Base-by-base conservation (phyloP, 2,797 vertebrate species). In the Graptemys geographica region DNA sequence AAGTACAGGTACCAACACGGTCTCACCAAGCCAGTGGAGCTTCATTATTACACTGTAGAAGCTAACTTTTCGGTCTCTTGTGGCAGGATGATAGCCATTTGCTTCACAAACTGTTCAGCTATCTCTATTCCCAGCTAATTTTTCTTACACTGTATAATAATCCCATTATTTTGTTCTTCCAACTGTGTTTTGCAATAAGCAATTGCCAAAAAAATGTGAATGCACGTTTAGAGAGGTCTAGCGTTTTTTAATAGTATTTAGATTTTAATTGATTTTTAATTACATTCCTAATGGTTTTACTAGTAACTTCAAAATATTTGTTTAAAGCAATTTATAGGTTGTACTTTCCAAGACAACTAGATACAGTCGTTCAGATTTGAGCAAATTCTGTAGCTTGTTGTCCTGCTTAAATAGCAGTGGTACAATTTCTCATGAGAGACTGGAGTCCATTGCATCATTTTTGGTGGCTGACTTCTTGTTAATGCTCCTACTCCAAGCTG, bases 1-100 rank as follows among this genome's bases (percentile, higher is more conserved):
- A 0, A 3, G 74, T 0, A 72, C 4, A 0, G 13, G 23, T 59
- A 1, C 57, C n/a, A 52, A 4, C 6, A 13, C 9, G 2, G 21
- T 12, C 89, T 62, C 33, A 41, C 1, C 2, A 0, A 18, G 16
- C 8, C 33, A 3, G n/a, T 82, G 80, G 76, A 49, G 56, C 12
- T n/a, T 16, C 52, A 25, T 9, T 44, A 72, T 62, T 47, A 27
- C 18, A 0, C 8, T 19, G 69, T 83, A 3, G 0, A 9, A 56
- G 6, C 59, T 31, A 62, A 62, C 28, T 62, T 62, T 62, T 62
- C 33, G 31, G 59, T 31, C 13, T 62, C 59, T 2, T 90, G 72
- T 49, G 55, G 11, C 0, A 0, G 1, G 5, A 76, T 47, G 7
- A 47, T 47, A 47, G 13, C 41, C 41, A 47, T 2, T 37, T 25